Conservation (phyloP, 2,888 invertebrate genomes). For the Acronicta alni region DNA sequence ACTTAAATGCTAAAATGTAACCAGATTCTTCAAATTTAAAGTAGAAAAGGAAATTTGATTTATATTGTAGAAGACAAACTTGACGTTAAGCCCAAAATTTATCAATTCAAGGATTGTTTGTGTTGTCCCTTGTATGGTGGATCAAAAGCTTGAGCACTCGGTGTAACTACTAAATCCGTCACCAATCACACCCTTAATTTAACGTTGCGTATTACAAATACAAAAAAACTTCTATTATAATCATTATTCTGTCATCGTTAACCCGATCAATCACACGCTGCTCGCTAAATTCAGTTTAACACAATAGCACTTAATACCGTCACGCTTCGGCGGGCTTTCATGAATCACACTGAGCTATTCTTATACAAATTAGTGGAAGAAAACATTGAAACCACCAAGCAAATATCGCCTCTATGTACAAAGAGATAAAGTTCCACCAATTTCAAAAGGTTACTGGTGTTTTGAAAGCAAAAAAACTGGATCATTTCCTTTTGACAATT, state of each 20-base stretch:
- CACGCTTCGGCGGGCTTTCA: conserved; percentile 57
- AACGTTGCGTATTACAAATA: conserved; percentile 1
- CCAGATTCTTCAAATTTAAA: too few relatives aligned
- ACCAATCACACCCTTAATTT: conserved; percentile 17
- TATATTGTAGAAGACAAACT: too few relatives aligned
- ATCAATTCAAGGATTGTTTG: too few relatives aligned
- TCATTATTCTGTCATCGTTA: conserved; percentile 55
- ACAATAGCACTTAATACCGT: conserved; percentile 64
- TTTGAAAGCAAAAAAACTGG: conserved; percentile 64
- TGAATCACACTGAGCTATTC: conserved; percentile 62
- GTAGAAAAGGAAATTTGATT: too few relatives aligned
- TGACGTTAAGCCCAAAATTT: too few relatives aligned
- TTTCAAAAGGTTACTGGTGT: conserved; percentile 21
- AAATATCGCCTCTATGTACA: conserved; percentile 38
- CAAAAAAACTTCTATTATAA: conserved; percentile 35
- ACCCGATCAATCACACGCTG: conserved; percentile 59
- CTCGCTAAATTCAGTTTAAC: conserved; percentile 50
- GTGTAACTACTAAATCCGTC: conserved; percentile 10
- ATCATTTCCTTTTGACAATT: conserved; percentile 76
- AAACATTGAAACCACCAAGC: conserved; percentile 40
- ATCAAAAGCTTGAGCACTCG: too few relatives aligned
- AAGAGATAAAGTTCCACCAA: conserved; percentile 35
- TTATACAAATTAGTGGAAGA: conserved; percentile 68
- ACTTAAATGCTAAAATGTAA: too few relatives aligned
- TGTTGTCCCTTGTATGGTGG: too few relatives aligned